phyloP scores from a whole-genome alignment of 2,797 vertebrate genomes.

The Eospalax fontanierii region DNA sequence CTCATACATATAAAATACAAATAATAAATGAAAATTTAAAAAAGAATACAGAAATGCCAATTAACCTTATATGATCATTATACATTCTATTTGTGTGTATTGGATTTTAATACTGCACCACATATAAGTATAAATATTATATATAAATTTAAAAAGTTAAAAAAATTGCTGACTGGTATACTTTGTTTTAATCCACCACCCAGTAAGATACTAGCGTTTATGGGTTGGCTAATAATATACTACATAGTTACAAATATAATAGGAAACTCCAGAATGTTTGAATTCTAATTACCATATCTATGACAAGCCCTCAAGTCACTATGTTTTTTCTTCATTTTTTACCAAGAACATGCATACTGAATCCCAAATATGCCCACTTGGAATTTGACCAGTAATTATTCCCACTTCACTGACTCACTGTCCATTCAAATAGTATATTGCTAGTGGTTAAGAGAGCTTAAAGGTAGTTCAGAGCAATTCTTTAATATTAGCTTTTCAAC shows the following conservation, averaged over 20 bases:
- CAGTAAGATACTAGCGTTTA: neutral
- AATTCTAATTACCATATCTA: neutral
- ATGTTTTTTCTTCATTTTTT: neutral
- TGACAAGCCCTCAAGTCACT: neutral
- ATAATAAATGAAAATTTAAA: too few species aligned
- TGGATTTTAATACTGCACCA: neutral
- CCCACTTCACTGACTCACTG: neutral
- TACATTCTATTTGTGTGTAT: neutral
- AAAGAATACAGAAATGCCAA: neutral
- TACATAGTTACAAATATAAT: neutral
- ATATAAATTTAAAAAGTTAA: neutral
- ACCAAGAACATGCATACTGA: slow-evolving; percentile 25
- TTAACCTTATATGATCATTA: neutral
- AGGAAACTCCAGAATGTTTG: neutral
- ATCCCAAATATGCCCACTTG: neutral
- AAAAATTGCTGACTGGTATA: neutral
- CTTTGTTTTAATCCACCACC: neutral
- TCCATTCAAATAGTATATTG: neutral
- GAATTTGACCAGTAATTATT: neutral
- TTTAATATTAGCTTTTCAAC: slow-evolving; percentile 29
- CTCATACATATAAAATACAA: too few species aligned
- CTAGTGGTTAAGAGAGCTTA: neutral
- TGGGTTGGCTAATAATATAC: slow-evolving; percentile 1
- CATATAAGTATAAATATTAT: neutral
- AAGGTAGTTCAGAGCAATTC: neutral